These are phyloP conservation scores for Nemapogon koenigi DNA, from an alignment of 2,888 invertebrate species.

Conservation along the genomic window DNA sequence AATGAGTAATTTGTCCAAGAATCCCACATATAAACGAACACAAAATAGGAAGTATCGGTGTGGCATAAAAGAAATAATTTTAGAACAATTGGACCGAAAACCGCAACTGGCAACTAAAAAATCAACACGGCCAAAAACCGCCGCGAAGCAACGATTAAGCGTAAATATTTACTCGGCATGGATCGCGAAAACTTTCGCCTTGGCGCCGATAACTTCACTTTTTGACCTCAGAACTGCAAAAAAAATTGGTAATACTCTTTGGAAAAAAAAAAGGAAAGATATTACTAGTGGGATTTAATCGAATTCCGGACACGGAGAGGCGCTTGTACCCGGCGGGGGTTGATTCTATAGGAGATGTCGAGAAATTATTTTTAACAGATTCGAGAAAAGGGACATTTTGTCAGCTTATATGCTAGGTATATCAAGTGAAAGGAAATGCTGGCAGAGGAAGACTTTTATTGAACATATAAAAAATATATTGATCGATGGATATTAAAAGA, in stretches of 20 bases:
- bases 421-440: no score
- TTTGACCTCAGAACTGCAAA: conserved; percentile 36
- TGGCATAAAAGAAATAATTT: conserved; percentile 1
- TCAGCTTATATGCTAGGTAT: no score
- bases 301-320: conserved; percentile 41
- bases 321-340: not conserved
- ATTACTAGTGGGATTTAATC: conserved; percentile 36
- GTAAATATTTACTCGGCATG: conserved; percentile 49
- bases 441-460: no score
- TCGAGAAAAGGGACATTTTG: no score
- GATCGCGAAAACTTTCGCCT: conserved; percentile 42
- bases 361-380: no score
- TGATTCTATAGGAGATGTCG: no score
- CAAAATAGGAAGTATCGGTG: conserved; percentile 6
- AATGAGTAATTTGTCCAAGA: no score
- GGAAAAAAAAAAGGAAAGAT: conserved; percentile 14
- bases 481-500: no score
- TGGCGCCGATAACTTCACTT: conserved; percentile 37
- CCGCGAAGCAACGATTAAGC: conserved; percentile 19
- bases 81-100: conserved; percentile 5
- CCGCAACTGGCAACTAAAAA: conserved; percentile 6
- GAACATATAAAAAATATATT: no score
- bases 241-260: conserved; percentile 20
- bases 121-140: conserved; percentile 3
- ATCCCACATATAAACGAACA: no score